These are phyloP conservation scores for Cyprinodon brontotheroides DNA, from an alignment of 2,113 vertebrate species.

Conservation along the genomic window DNA sequence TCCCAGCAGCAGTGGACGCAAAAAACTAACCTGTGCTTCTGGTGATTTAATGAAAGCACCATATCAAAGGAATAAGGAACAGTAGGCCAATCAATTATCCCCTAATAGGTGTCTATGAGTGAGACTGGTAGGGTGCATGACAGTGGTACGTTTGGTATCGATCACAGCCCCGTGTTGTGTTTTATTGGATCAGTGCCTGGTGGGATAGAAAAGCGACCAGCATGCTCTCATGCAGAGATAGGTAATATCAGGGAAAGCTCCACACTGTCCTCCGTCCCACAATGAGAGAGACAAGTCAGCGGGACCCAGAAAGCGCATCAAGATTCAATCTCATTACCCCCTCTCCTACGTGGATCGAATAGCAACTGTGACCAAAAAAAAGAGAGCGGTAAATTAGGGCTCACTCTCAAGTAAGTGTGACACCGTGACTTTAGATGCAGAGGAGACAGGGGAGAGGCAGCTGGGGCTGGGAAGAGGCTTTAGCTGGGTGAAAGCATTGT, in stretches of 20 bases:
- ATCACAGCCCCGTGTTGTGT: slow-evolving; percentile 55
- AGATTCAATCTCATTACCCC: slow-evolving; percentile 78
- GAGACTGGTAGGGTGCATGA: slow-evolving; percentile 21
- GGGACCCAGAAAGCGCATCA: slow-evolving; percentile 60
- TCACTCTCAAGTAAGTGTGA: slow-evolving; percentile 66
- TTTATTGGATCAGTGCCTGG: slow-evolving; percentile 67
- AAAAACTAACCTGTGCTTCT: slow-evolving; percentile 14
- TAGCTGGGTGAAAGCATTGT: slow-evolving; percentile 61
- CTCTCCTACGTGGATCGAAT: slow-evolving; percentile 71
- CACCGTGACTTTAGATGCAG: slow-evolving; percentile 67
- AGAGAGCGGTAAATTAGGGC: slow-evolving; percentile 56
- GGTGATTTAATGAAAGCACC: slow-evolving; percentile 64
- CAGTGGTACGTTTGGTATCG: slow-evolving; percentile 57
- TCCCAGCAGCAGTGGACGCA: slow-evolving; percentile 43
- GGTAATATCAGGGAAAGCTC: slow-evolving; percentile 64
- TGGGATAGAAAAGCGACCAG: slow-evolving; percentile 42
- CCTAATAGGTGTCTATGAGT: slow-evolving; percentile 57
- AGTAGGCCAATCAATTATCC: slow-evolving; percentile 70
- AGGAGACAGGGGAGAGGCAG: slow-evolving; percentile 39
- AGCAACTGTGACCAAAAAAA: slow-evolving; percentile 53
- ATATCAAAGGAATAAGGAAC: slow-evolving; percentile 71
- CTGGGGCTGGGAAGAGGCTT: slow-evolving; percentile 22
- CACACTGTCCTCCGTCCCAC: slow-evolving; percentile 42
- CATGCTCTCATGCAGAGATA: slow-evolving; percentile 59
- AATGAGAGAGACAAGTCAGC: slow-evolving; percentile 43